phyloP scores from a whole-genome alignment of 2,113 vertebrate species.

The Eulemur rufifrons region DNA sequence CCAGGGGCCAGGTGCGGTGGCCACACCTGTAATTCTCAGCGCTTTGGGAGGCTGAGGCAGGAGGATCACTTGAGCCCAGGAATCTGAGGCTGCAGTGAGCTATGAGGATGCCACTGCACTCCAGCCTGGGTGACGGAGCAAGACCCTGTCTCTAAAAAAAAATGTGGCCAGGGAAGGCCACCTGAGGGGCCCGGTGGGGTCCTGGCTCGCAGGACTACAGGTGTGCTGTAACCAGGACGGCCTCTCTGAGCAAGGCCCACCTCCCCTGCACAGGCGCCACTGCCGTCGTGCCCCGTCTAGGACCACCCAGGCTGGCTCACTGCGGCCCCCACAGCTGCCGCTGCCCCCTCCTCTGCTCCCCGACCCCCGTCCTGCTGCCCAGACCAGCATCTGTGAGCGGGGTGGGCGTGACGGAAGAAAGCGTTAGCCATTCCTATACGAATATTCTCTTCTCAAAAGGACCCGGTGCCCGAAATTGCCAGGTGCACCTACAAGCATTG shows the following conservation, averaged over 20 bases:
- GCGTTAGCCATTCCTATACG: neutral
- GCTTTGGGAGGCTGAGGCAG: too few relatives aligned
- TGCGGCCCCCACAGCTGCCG: too few relatives aligned
- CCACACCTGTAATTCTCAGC: too few relatives aligned
- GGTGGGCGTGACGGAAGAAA: neutral
- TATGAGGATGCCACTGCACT: too few relatives aligned
- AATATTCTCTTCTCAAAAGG: neutral
- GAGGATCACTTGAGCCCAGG: too few relatives aligned
- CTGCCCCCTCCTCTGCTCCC: neutral
- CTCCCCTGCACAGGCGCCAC: neutral
- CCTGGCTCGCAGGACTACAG: too few relatives aligned
- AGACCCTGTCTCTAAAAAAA: too few relatives aligned
- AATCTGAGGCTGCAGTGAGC: too few relatives aligned
- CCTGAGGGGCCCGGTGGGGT: fast-evolving
- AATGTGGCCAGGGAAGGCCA: neutral
- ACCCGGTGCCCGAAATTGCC: neutral
- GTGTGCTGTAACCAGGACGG: neutral
- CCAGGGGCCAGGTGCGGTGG: too few relatives aligned
- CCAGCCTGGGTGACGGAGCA: too few relatives aligned
- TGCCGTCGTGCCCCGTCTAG: neutral
- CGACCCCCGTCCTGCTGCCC: fast-evolving
- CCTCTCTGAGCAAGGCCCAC: neutral
- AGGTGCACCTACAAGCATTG: neutral
- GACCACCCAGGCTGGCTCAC: neutral
- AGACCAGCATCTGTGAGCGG: neutral